A percentile compares a stretch with the other conserved stretches of the same genome.
These are phyloP conservation scores for Diachasmimorpha longicaudata DNA, from an alignment of 1,140 invertebrate species.

Conservation along the genomic window DNA sequence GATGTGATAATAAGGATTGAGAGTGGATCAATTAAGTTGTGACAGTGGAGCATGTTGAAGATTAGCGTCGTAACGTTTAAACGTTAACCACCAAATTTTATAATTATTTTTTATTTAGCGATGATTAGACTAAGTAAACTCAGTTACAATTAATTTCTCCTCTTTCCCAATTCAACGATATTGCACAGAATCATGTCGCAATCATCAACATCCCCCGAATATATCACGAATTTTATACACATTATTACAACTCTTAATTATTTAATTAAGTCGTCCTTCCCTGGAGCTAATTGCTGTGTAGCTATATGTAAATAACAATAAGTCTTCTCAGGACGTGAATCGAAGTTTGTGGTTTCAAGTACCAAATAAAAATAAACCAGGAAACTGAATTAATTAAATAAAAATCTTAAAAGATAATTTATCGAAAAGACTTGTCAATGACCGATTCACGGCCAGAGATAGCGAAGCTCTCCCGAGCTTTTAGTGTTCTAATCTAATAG, in stretches of 20 bases:
- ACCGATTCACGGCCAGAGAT: not conserved
- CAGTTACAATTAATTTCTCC: not conserved
- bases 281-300: slow-evolving; percentile 1
- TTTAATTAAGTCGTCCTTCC: not conserved
- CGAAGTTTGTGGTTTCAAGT: not conserved
- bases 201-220: not conserved
- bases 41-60: not conserved
- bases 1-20: not conserved
- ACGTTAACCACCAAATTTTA: not conserved
- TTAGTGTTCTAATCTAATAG: not conserved
- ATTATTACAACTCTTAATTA: not conserved
- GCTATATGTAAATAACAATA: slow-evolving; percentile 3
- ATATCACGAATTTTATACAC: not conserved
- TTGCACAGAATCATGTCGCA: not conserved
- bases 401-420: not conserved
- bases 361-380: not conserved
- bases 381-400: not conserved
- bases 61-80: not conserved
- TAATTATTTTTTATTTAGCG: not conserved
- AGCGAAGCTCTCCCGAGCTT: not conserved
- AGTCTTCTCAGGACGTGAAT: not conserved
- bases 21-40: not conserved
- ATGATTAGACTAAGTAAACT: not conserved
- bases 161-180: not conserved
- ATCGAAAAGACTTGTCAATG: not conserved